These are phyloP conservation scores for Perognathus longimembris DNA, from an alignment of 2,113 vertebrate species.

Conservation along the genomic window DNA sequence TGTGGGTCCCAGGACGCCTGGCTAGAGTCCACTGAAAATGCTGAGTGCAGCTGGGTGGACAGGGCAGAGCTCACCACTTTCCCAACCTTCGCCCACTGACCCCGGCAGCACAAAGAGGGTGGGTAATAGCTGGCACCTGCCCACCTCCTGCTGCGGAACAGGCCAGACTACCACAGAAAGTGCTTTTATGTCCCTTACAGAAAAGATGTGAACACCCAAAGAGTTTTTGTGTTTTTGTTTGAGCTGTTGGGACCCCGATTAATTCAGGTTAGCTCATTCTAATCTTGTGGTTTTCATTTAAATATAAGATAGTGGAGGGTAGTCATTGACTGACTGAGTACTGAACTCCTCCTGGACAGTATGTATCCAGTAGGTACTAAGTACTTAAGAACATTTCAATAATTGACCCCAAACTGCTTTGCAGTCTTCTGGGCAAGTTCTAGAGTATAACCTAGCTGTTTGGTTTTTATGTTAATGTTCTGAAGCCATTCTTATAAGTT, in stretches of 20 bases:
- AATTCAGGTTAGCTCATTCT: background rate
- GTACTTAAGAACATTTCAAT: background rate
- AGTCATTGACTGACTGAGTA: background rate
- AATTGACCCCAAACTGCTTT: background rate
- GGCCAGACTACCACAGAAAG: background rate
- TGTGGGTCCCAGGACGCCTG: background rate
- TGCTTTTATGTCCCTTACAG: background rate
- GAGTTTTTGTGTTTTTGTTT: background rate
- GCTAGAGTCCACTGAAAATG: background rate
- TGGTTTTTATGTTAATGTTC: background rate
- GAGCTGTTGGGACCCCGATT: background rate
- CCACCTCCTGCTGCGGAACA: background rate
- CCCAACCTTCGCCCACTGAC: background rate
- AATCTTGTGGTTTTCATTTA: constrained; percentile 5
- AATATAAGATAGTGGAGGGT: background rate
- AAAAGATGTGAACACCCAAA: background rate
- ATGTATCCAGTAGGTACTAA: background rate
- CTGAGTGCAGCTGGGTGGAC: background rate
- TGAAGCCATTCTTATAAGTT: background rate
- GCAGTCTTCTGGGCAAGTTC: background rate
- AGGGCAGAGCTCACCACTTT: fast-evolving
- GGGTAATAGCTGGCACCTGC: background rate
- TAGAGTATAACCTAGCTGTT: constrained; percentile 9
- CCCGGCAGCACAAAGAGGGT: background rate
- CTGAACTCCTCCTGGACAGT: background rate